phyloP scores from a whole-genome alignment of 2,113 vertebrate species.

The Mesocricetus auratus region DNA sequence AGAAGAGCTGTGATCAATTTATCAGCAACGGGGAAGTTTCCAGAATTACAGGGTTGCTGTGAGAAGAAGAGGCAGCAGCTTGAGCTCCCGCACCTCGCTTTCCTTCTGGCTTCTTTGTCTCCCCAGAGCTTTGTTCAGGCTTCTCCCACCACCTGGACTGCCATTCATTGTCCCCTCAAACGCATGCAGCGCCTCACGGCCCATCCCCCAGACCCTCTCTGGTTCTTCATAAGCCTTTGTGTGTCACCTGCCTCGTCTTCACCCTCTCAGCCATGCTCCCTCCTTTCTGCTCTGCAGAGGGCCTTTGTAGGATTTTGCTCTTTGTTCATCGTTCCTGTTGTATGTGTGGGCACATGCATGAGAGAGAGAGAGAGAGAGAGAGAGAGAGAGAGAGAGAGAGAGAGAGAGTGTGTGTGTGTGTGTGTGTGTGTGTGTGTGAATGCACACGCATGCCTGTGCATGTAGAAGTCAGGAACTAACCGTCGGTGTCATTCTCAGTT shows the following conservation, averaged over 20 bases:
- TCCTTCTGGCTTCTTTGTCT: not conserved
- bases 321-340: not conserved
- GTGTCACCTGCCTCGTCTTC: rapidly evolving
- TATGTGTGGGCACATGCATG: not conserved
- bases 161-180: not conserved
- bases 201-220: not conserved
- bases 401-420: too few species aligned
- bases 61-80: not conserved
- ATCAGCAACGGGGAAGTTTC: not conserved
- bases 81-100: not conserved
- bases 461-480: not conserved
- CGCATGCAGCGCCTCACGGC: rapidly evolving
- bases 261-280: not conserved
- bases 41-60: not conserved
- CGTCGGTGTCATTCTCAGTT: not conserved
- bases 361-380: too few species aligned
- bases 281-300: not conserved
- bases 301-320: not conserved
- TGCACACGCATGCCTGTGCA: not conserved
- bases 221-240: not conserved
- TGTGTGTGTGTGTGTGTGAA: not conserved
- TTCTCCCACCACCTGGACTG: not conserved
- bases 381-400: too few species aligned
- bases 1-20: not conserved
- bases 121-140: too few species aligned